Conservation (phyloP, 2,888 invertebrate species). For the Dysmachus trigonus region DNA sequence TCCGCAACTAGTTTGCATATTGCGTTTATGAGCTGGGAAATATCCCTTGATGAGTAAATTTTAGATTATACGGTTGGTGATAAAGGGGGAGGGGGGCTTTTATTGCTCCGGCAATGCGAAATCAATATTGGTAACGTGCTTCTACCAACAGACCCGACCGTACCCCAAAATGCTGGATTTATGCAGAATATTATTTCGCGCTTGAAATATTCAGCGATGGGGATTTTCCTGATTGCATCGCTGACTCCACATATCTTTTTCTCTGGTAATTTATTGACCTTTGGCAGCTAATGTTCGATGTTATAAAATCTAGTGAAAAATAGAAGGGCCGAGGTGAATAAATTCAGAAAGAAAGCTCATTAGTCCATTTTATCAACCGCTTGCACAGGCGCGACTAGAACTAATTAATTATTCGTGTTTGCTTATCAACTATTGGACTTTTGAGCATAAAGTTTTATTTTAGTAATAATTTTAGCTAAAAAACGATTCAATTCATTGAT, state of each 20-base stretch:
- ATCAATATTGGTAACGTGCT: not conserved
- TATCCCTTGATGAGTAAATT: slow-evolving; percentile 7
- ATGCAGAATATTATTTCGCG: not conserved
- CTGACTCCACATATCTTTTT: not conserved
- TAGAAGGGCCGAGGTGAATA: not conserved
- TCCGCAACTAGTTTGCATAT: slow-evolving; percentile 1
- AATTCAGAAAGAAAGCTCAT: not conserved
- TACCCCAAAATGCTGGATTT: not conserved
- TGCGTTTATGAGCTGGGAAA: not conserved
- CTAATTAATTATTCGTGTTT: not conserved
- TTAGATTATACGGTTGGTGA: not conserved
- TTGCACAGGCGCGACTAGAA: not conserved
- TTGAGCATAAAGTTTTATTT: not conserved
- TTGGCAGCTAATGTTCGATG: not conserved
- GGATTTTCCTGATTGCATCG: not conserved
- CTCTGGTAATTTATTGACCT: not conserved
- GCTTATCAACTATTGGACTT: not conserved
- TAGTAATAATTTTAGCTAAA: not conserved
- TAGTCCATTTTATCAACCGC: not conserved
- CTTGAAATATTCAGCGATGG: not conserved
- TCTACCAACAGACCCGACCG: not conserved
- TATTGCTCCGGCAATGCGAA: not conserved
- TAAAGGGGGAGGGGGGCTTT: not conserved
- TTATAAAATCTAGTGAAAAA: not conserved
- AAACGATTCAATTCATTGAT: not conserved